Evolutionary conservation across 2,888 invertebrate genomes (phyloP), one percentile per base, ranked within the genome.

Genomic region (Ernsta delagoae): DNA sequence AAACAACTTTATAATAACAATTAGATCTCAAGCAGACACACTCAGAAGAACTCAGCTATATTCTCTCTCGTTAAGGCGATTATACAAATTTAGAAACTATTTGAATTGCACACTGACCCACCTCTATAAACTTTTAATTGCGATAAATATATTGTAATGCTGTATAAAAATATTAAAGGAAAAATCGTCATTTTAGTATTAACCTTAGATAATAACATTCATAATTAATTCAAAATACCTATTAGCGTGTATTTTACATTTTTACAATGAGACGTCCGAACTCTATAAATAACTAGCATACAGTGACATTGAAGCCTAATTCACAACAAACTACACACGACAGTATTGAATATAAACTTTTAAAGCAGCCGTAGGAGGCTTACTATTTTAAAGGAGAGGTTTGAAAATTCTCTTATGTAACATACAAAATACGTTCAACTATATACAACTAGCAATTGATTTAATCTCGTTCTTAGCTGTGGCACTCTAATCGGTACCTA

Each of bases 81-180:
- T 87, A 90, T 89, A 90, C 88, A 89, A 83, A 85, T 84, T 86
- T 88, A 87, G 87, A 90, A 82, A 89, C 91, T 92, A 89, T 88
- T 85, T 83, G 87, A 90, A 88, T 89, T 91, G 91, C 92, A 91
- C 92, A 89, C 89, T 87, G 90, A 92, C 87, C 87, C 91, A 92
- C 89, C 92, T 89, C 90, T 91, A 92, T 90, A 92, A 89, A 92
- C 88, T 89, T 92, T 92, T 90, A 91, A 91, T 92, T 92, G 92
- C 92, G 89, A 88, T 92, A 89, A 87, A 90, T 92, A 92, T 86
- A 7, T 86, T 88, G 87, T 90, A 89, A 91, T 91, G 91, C 90
- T 93, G 92, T 93, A 93, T 92, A 93, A 93, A 93, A 92, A 93
- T 92, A 92, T 91, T 92, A 92, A 93, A 93, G 91, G 87, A 90